Evolutionary conservation across 2,888 invertebrate genomes (phyloP).

Genomic region (Platycheirus rosarum): DNA sequence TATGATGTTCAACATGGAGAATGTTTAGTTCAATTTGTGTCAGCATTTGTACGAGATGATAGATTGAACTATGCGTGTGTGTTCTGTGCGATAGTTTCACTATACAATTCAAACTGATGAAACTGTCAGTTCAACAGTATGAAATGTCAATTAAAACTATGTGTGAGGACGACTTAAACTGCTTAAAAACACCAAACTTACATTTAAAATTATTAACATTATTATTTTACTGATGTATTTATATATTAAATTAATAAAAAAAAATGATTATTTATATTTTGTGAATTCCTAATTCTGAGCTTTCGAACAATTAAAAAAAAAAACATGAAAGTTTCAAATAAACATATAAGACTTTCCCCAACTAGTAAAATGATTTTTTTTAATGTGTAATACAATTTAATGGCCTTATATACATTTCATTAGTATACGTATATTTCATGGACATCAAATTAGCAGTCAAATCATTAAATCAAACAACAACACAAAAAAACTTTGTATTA

Average conservation of each 20-base stretch:
- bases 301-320: neutral
- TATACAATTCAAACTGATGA: too few relatives aligned
- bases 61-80: too few relatives aligned
- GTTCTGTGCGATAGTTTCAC: too few relatives aligned
- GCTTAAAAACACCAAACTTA: too few relatives aligned
- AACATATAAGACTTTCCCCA: slow-evolving; percentile 22
- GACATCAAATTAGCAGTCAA: slow-evolving; percentile 42
- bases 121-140: too few relatives aligned
- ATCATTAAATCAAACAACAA: slow-evolving; percentile 25
- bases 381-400: slow-evolving; percentile 69
- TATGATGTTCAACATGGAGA: too few relatives aligned
- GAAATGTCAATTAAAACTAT: too few relatives aligned
- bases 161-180: too few relatives aligned
- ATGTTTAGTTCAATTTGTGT: too few relatives aligned
- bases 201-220: too few relatives aligned
- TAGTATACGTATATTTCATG: slow-evolving; percentile 59
- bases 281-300: neutral
- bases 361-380: slow-evolving; percentile 36
- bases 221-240: neutral
- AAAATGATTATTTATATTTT: neutral
- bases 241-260: too few relatives aligned
- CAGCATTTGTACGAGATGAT: too few relatives aligned
- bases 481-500: slow-evolving; percentile 9
- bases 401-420: slow-evolving; percentile 73
- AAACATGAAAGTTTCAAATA: neutral